Evolutionary conservation across 2,888 invertebrate genomes (phyloP).

Genomic region (Torymus auratus): DNA sequence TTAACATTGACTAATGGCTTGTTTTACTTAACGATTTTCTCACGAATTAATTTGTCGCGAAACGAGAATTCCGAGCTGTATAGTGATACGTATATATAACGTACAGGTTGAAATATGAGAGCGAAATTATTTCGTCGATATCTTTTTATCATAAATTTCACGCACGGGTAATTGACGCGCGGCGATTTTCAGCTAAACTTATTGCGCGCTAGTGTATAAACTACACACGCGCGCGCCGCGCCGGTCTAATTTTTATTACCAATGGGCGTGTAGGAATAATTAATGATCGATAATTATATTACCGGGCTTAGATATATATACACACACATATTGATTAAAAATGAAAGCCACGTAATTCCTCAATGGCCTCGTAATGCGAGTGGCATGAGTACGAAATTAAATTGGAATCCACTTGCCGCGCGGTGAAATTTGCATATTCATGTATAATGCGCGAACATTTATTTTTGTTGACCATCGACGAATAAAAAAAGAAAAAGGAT

Average conservation of each 20-base stretch:
- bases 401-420: slow-evolving; percentile 20
- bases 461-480: neutral
- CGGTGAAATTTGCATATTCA: slow-evolving; percentile 47
- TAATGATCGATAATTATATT: slow-evolving; percentile 49
- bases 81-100: too few species aligned
- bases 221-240: neutral
- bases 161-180: slow-evolving; percentile 1
- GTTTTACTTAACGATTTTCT: too few species aligned
- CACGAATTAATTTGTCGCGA: too few species aligned
- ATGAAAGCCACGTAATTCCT: slow-evolving; percentile 37
- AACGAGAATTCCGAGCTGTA: too few species aligned
- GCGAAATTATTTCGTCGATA: slow-evolving; percentile 7
- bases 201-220: neutral
- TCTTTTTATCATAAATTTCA: slow-evolving; percentile 19
- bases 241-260: slow-evolving; percentile 24
- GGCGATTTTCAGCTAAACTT: slow-evolving; percentile 21
- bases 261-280: slow-evolving; percentile 36
- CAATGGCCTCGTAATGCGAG: slow-evolving; percentile 31
- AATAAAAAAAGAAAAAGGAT: neutral
- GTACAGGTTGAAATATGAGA: neutral
- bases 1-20: too few species aligned
- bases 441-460: slow-evolving; percentile 6
- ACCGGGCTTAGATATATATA: neutral
- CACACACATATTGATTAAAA: slow-evolving; percentile 40
- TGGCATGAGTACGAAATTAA: slow-evolving; percentile 42